Conservation (phyloP, 2,888 invertebrate genomes). For the Fragum fragum region DNA sequence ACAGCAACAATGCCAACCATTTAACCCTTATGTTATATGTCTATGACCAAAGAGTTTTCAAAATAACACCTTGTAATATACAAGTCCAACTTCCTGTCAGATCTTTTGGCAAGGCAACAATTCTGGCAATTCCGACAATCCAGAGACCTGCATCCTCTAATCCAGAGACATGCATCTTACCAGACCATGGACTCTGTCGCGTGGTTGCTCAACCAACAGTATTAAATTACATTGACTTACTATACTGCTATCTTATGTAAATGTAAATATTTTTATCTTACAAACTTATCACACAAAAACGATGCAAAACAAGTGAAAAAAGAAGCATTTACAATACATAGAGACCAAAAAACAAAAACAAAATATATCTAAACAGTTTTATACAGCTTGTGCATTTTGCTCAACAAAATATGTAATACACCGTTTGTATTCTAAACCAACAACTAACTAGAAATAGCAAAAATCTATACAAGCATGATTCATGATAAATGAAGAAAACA, state of each 20-base stretch:
- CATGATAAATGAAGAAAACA: background rate
- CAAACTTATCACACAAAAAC: conserved; percentile 6
- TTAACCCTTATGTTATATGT: too few relatives aligned
- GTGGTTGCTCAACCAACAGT: too few relatives aligned
- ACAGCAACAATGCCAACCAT: too few relatives aligned
- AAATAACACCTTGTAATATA: too few relatives aligned
- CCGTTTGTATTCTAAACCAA: background rate
- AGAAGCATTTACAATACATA: conserved; percentile 2
- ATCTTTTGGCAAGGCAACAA: too few relatives aligned
- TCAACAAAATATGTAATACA: conserved; percentile 18
- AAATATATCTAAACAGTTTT: conserved; percentile 6
- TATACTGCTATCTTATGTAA: background rate
- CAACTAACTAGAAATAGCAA: background rate
- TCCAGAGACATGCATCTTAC: too few relatives aligned
- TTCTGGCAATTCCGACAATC: too few relatives aligned
- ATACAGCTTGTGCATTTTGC: conserved; percentile 19
- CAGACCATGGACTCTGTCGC: too few relatives aligned
- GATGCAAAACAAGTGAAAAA: conserved; percentile 16
- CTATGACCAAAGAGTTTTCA: too few relatives aligned
- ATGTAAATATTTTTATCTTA: background rate
- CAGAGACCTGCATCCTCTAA: too few relatives aligned
- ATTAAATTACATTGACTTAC: background rate
- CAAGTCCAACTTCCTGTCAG: too few relatives aligned
- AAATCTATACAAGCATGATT: background rate
- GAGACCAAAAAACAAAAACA: background rate